A percentile compares a stretch with the other conserved stretches of the same genome.
Conservation (phyloP, 30 jellyfish, hydroid and myxozoan species). For the Hydra vulgaris region DNA sequence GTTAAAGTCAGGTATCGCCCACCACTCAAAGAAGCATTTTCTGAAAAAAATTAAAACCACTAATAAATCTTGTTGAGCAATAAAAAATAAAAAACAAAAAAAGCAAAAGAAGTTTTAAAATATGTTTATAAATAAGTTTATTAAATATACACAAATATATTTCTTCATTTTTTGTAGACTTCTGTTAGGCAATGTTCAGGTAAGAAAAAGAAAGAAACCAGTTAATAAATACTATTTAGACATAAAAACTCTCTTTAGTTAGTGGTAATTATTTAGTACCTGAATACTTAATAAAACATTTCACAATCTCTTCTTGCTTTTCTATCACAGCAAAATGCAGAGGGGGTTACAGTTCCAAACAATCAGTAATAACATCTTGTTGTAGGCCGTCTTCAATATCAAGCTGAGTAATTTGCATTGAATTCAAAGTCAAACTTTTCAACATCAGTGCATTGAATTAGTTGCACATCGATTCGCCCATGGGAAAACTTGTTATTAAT, state of each 20-base stretch:
- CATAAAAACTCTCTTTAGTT: too few relatives aligned
- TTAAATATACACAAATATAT: too few relatives aligned
- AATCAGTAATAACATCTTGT: conserved; percentile 49
- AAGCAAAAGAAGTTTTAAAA: too few relatives aligned
- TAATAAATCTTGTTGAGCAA: background rate
- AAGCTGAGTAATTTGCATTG: conserved; percentile 52
- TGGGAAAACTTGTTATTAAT: conserved; percentile 43
- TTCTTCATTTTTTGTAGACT: too few relatives aligned
- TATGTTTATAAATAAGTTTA: too few relatives aligned
- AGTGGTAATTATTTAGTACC: conserved; percentile 26
- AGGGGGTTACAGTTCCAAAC: conserved; percentile 92
- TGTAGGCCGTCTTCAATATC: conserved; percentile 82
- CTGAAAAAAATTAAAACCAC: conserved; percentile 12
- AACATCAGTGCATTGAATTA: conserved; percentile 54
- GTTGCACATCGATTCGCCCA: conserved; percentile 62
- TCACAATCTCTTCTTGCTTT: conserved; percentile 46
- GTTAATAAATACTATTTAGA: too few relatives aligned
- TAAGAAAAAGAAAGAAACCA: too few relatives aligned
- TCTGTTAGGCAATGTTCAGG: too few relatives aligned
- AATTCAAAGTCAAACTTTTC: conserved; percentile 58
- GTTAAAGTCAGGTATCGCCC: conserved; percentile 86
- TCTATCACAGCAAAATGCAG: conserved; percentile 68
- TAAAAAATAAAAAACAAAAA: too few relatives aligned
- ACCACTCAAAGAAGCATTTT: conserved; percentile 75
- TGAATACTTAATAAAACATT: conserved; percentile 68